These are phyloP conservation scores for Pantherophis vulpinus DNA, from an alignment of 2,797 vertebrate genomes.

Conservation along the genomic window DNA sequence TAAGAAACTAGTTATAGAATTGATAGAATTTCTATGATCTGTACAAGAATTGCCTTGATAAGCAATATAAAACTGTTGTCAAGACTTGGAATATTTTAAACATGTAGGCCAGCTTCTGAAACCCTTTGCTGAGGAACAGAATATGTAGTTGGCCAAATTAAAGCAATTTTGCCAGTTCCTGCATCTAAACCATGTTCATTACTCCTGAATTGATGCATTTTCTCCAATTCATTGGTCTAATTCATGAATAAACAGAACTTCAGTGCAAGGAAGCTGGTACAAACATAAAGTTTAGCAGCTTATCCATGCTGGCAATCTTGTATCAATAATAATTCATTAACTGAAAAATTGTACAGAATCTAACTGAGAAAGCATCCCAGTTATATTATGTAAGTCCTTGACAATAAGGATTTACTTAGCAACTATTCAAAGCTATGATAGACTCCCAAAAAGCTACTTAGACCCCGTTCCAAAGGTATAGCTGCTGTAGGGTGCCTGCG, in stretches of 20 bases:
- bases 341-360: neutral
- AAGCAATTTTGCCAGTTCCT: neutral
- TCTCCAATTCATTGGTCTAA: neutral
- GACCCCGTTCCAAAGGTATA: neutral
- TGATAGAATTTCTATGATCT: neutral
- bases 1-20: neutral
- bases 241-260: neutral
- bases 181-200: neutral
- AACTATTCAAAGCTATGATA: neutral
- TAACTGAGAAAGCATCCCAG: neutral
- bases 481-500: neutral
- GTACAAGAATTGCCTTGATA: no score
- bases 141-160: neutral
- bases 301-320: neutral
- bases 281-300: neutral
- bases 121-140: neutral
- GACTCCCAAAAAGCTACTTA: neutral
- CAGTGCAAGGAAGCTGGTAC: neutral
- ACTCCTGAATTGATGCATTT: neutral
- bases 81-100: neutral
- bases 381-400: neutral
- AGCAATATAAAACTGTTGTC: no score
- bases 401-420: neutral
- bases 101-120: neutral
- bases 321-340: neutral